These are phyloP conservation scores for Holacanthella duospinosa DNA, from an alignment of 2,888 invertebrate genomes.

Conservation along the genomic window DNA sequence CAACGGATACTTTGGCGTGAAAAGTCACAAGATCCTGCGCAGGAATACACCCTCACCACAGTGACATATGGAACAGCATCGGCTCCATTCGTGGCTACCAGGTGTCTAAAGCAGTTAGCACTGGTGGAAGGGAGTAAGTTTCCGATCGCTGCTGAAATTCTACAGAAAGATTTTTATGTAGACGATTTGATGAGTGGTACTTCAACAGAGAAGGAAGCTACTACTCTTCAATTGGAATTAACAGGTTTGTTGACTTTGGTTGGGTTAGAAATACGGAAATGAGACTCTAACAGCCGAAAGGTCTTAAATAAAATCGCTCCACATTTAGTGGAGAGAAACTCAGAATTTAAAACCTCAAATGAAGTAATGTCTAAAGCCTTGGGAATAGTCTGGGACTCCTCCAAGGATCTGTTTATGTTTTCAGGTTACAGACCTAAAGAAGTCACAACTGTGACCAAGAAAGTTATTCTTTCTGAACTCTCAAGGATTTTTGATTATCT, in stretches of 20 bases:
- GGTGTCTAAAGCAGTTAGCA: too few species aligned
- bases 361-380: neutral
- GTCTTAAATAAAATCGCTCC: neutral
- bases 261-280: neutral
- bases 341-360: too few species aligned
- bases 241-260: neutral
- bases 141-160: neutral
- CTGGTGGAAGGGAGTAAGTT: neutral
- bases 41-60: neutral
- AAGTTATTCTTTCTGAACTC: constrained; percentile 27
- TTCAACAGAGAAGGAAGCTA: neutral
- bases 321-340: neutral
- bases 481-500: constrained; percentile 37
- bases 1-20: neutral
- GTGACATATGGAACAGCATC: neutral
- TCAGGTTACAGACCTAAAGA: neutral
- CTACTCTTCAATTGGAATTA: neutral
- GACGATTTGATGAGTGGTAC: neutral
- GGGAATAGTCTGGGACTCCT: neutral
- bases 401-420: neutral
- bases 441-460: neutral
- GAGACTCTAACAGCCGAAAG: neutral
- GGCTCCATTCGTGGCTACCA: neutral
- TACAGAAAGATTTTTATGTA: neutral
- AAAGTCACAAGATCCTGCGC: neutral